Conservation (phyloP, 2,797 vertebrate species). For the Octomys mimax region DNA sequence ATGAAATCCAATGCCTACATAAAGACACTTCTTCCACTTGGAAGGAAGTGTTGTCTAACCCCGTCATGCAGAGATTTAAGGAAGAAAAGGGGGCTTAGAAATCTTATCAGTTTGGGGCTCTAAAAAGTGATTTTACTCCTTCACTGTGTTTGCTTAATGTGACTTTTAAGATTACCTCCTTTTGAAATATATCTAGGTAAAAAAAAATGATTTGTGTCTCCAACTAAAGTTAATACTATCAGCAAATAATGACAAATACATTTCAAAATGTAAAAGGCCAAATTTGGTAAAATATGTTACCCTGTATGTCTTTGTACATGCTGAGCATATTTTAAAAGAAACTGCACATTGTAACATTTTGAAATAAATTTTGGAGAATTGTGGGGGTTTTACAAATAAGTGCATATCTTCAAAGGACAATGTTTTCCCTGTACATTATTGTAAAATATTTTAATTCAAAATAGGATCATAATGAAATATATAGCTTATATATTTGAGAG, state of each 20-base stretch:
- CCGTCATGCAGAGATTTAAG: neutral
- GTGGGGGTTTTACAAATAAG: neutral
- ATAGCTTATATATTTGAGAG: neutral
- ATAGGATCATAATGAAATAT: neutral
- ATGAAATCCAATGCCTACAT: neutral
- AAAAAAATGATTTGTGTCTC: neutral
- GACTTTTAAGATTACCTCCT: neutral
- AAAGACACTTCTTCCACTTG: neutral
- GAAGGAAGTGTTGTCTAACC: neutral
- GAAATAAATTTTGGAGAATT: neutral
- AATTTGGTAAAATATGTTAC: neutral
- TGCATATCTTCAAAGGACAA: neutral
- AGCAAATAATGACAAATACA: neutral
- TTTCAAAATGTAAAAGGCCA: neutral
- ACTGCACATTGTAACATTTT: neutral
- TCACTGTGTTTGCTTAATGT: neutral
- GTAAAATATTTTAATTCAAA: neutral
- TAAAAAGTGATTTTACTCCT: neutral
- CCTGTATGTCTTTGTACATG: rapidly evolving
- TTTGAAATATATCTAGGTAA: neutral
- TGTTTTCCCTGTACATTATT: neutral
- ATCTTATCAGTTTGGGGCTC: neutral
- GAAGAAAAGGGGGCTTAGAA: neutral
- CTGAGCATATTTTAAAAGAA: neutral
- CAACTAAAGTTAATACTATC: neutral